A percentile compares a stretch with the other conserved stretches of the same genome.
These are phyloP conservation scores for Drosophila neocordata DNA, from an alignment of 1,140 invertebrate genomes.

Conservation along the genomic window DNA sequence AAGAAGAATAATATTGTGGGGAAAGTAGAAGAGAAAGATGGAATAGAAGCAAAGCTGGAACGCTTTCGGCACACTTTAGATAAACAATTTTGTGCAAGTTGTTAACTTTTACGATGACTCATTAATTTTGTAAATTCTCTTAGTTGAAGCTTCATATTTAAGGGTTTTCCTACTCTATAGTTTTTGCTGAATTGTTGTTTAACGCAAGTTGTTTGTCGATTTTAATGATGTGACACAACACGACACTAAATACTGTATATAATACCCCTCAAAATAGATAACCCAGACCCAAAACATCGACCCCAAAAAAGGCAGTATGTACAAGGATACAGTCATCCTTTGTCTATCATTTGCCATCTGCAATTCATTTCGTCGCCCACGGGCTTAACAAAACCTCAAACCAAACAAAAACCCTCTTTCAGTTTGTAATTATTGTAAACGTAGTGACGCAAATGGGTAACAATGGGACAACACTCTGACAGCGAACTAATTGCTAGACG, in stretches of 20 bases:
- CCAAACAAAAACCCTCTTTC: neutral
- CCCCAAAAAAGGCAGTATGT: too few relatives aligned
- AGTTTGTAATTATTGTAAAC: neutral
- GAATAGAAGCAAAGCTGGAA: slow-evolving; percentile 15
- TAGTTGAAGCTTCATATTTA: slow-evolving; percentile 42
- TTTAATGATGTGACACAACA: slow-evolving; percentile 55
- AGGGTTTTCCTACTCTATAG: slow-evolving; percentile 12
- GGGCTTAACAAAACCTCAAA: neutral
- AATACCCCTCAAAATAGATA: neutral
- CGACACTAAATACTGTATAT: slow-evolving; percentile 46
- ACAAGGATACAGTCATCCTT: neutral
- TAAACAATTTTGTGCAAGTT: slow-evolving; percentile 81
- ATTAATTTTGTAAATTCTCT: slow-evolving; percentile 74
- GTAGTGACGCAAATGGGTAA: neutral
- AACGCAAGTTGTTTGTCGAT: slow-evolving; percentile 60
- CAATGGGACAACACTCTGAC: neutral
- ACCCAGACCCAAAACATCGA: neutral
- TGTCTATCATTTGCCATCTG: neutral
- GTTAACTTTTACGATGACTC: slow-evolving; percentile 82
- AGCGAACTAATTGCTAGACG: neutral
- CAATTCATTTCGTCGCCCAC: slow-evolving; percentile 1
- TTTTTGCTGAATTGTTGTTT: slow-evolving; percentile 71
- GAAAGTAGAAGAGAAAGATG: neutral
- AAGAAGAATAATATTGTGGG: neutral
- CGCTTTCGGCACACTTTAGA: slow-evolving; percentile 68